phyloP scores from a whole-genome alignment of 2,113 vertebrate species.

The Suricata suricatta region DNA sequence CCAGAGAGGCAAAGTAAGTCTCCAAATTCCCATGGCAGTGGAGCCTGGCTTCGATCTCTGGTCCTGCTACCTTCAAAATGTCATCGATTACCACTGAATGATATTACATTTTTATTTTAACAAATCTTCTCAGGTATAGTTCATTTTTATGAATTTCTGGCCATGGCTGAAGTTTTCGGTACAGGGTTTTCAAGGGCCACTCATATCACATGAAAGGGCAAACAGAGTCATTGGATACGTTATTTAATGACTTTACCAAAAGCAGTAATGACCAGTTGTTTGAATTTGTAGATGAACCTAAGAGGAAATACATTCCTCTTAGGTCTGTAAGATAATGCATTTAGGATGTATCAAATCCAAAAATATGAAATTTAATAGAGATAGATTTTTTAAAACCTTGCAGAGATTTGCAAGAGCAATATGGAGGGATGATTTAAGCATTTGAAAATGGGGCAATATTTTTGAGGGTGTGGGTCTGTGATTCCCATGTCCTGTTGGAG shows the following conservation, averaged over 20 bases:
- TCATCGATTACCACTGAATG: background rate
- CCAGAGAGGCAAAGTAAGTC: background rate
- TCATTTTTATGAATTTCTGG: background rate
- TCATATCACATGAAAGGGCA: background rate
- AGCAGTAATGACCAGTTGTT: background rate
- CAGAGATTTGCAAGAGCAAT: background rate
- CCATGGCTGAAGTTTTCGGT: background rate
- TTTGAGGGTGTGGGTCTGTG: background rate
- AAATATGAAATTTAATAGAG: background rate
- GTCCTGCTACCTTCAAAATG: background rate
- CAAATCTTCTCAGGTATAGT: background rate
- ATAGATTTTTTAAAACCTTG: background rate
- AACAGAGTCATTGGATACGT: background rate
- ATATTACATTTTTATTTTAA: background rate
- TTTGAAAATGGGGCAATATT: background rate
- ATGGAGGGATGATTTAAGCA: background rate
- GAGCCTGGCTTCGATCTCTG: background rate
- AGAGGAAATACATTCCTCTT: background rate
- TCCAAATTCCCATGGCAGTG: background rate
- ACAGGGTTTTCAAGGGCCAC: background rate
- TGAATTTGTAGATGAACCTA: background rate
- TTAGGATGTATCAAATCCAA: background rate
- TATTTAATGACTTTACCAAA: background rate
- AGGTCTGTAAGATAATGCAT: background rate
- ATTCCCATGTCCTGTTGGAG: background rate